These are phyloP conservation scores for Copidosoma floridanum DNA, from an alignment of 1,140 invertebrate genomes.

Conservation along the genomic window DNA sequence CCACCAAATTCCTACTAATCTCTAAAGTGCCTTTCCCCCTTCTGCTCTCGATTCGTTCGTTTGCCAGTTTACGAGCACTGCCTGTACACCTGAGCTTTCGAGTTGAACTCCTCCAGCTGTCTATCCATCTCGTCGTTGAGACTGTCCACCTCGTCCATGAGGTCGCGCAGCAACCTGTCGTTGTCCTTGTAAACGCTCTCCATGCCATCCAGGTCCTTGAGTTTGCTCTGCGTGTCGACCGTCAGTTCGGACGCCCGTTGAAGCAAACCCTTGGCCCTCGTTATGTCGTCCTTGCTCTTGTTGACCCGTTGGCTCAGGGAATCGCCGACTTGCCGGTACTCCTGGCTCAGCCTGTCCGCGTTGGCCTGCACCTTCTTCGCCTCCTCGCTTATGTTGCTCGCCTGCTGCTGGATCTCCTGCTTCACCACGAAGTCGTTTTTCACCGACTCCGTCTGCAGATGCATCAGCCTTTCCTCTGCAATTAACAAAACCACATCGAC, in stretches of 20 bases:
- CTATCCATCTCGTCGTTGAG: conserved; percentile 44
- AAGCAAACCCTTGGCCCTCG: conserved; percentile 70
- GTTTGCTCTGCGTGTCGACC: conserved; percentile 71
- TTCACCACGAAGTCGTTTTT: conserved; percentile 69
- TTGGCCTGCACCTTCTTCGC: conserved; percentile 60
- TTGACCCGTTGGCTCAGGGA: conserved; percentile 63
- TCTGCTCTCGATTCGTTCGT: too few relatives aligned
- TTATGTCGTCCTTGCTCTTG: conserved; percentile 66
- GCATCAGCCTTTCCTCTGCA: conserved; percentile 55
- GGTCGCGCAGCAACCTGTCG: conserved; percentile 41
- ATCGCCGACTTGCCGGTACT: conserved; percentile 63
- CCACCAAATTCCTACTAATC: too few relatives aligned
- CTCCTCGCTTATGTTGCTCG: conserved; percentile 57
- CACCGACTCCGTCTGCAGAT: conserved; percentile 72
- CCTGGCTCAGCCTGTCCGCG: conserved; percentile 56
- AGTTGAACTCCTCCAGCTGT: conserved; percentile 45
- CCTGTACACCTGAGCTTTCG: conserved; percentile 45
- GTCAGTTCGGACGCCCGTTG: conserved; percentile 74
- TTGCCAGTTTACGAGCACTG: conserved; percentile 37
- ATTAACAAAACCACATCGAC: too few relatives aligned
- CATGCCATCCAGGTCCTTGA: conserved; percentile 70
- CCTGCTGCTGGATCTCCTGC: conserved; percentile 60
- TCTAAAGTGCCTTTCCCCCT: too few relatives aligned
- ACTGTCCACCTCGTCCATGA: conserved; percentile 45
- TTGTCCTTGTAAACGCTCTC: conserved; percentile 53